Evolutionary conservation across 2,888 invertebrate genomes (phyloP).

Genomic region (Epinotia nisella): DNA sequence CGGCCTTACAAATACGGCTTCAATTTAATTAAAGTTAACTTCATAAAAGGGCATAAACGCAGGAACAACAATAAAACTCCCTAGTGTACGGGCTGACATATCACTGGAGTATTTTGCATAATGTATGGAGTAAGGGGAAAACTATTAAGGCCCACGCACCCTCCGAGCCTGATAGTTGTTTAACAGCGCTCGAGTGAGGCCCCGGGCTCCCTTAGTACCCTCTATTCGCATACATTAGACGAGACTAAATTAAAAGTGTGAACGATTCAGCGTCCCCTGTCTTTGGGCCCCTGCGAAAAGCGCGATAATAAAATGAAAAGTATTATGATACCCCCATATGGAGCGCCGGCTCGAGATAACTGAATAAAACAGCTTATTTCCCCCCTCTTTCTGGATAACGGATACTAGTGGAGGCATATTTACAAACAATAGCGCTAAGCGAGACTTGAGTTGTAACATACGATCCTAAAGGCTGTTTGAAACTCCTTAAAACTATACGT

Average conservation of each 20-base stretch:
- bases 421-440: constrained; percentile 31
- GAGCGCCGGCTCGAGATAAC: constrained; percentile 75
- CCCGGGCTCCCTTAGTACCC: constrained; percentile 54
- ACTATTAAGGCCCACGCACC: constrained; percentile 81
- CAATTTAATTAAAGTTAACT: constrained; percentile 85
- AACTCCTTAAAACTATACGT: constrained; percentile 3
- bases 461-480: not conserved
- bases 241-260: constrained; percentile 84
- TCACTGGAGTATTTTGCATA: constrained; percentile 83
- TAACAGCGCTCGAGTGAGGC: constrained; percentile 71
- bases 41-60: constrained; percentile 82
- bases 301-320: constrained; percentile 79
- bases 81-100: constrained; percentile 81
- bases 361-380: constrained; percentile 75
- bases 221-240: constrained; percentile 81
- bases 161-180: constrained; percentile 79
- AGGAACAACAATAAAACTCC: constrained; percentile 82
- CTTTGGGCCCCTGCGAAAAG: constrained; percentile 57
- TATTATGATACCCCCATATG: constrained; percentile 78
- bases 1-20: constrained; percentile 79
- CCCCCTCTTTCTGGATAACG: constrained; percentile 54
- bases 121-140: constrained; percentile 82
- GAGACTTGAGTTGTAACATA: constrained; percentile 14
- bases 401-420: constrained; percentile 27
- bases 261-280: constrained; percentile 67